Conservation (phyloP, 2,113 vertebrate species). For the Gulo gulo region DNA sequence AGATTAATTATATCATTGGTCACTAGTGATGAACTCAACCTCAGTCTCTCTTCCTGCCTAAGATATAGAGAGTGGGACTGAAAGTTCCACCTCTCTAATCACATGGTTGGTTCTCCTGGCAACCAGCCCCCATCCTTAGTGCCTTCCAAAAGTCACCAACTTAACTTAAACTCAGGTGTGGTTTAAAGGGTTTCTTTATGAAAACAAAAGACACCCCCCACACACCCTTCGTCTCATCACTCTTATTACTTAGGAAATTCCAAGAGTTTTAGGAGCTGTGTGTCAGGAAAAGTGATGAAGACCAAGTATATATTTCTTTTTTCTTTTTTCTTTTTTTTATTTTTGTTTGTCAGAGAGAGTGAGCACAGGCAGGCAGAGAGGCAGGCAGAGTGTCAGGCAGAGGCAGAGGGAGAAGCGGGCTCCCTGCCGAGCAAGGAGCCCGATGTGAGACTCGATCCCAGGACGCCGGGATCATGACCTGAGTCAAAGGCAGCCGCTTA, state of each 20-base stretch:
- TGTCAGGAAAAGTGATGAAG: not conserved
- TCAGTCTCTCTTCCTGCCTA: not conserved
- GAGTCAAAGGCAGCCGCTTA: too few species aligned
- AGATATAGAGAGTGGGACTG: not conserved
- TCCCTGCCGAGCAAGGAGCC: too few species aligned
- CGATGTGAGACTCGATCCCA: too few species aligned
- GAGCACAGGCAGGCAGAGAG: too few species aligned
- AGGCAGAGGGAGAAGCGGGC: too few species aligned
- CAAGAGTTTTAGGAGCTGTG: not conserved
- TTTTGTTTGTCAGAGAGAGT: too few species aligned
- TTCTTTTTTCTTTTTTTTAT: too few species aligned
- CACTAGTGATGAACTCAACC: not conserved
- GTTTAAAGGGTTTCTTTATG: not conserved
- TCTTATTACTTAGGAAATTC: not conserved
- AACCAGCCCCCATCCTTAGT: not conserved
- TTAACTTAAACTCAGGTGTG: not conserved
- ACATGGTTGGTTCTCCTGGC: not conserved
- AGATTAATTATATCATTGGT: not conserved
- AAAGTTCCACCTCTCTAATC: not conserved
- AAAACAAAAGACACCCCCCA: not conserved
- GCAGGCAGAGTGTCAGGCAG: too few species aligned
- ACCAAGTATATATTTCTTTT: not conserved
- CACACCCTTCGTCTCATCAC: not conserved
- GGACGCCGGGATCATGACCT: too few species aligned
- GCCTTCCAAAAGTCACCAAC: not conserved